phyloP scores from a whole-genome alignment of 2,113 vertebrate genomes.

The Anoura caudifer region DNA sequence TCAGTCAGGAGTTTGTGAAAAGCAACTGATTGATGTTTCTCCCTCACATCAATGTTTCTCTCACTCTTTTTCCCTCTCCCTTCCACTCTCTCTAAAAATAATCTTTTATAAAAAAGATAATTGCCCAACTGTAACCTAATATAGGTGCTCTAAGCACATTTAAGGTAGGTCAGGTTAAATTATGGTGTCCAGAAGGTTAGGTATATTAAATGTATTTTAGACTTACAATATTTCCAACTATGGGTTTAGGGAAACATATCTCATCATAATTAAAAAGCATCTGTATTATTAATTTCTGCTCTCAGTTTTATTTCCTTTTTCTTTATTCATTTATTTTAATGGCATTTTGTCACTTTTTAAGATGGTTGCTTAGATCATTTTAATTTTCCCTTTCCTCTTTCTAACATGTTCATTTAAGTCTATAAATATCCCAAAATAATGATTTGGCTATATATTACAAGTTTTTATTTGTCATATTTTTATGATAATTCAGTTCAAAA shows the following conservation, averaged over 20 bases:
- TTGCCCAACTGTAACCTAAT: too few species aligned
- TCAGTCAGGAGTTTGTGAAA: too few species aligned
- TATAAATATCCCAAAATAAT: background rate
- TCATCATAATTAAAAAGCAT: background rate
- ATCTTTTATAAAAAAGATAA: too few species aligned
- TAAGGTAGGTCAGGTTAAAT: background rate
- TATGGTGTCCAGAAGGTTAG: background rate
- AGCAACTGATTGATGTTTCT: too few species aligned
- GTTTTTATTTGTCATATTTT: constrained; percentile 4
- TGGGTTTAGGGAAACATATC: background rate
- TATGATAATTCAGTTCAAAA: background rate
- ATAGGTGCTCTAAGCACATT: background rate
- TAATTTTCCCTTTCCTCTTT: background rate
- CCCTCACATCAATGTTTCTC: too few species aligned
- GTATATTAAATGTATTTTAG: background rate
- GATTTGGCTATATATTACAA: background rate
- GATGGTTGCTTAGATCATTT: background rate
- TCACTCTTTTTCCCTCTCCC: too few species aligned
- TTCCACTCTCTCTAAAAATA: too few species aligned
- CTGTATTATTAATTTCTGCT: background rate
- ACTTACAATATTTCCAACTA: background rate
- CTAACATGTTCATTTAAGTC: background rate
- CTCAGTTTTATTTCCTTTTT: background rate
- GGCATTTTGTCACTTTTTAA: background rate
- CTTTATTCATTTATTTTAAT: background rate